Conservation (phyloP, 1,140 invertebrate species). For the Meloidogyne exigua region DNA sequence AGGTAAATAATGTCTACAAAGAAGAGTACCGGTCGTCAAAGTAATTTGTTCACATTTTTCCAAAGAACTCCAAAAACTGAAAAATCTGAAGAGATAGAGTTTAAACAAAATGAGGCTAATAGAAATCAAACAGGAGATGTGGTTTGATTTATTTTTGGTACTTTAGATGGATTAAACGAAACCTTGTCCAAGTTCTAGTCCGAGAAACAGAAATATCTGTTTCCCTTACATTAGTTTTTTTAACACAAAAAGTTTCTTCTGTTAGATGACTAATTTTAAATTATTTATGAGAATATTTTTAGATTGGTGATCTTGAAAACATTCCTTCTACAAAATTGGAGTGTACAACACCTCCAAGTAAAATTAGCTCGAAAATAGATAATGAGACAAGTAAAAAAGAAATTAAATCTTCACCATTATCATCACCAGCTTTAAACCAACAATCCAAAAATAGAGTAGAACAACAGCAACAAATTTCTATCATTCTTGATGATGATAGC, state of each 20-base stretch:
- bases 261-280: too few relatives aligned
- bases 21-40: slow-evolving; percentile 23
- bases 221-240: too few relatives aligned
- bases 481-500: slow-evolving; percentile 6
- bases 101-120: neutral
- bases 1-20: slow-evolving; percentile 8
- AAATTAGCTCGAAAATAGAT: neutral
- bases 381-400: neutral
- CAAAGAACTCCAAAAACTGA: slow-evolving; percentile 19
- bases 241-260: too few relatives aligned
- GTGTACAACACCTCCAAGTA: neutral
- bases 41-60: slow-evolving; percentile 37
- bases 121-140: neutral
- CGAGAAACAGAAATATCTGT: too few relatives aligned
- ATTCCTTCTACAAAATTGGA: neutral
- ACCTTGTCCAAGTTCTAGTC: too few relatives aligned
- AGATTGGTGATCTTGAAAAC: slow-evolving; percentile 1
- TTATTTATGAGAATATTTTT: too few relatives aligned
- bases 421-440: neutral
- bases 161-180: too few relatives aligned
- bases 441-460: neutral
- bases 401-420: neutral
- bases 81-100: neutral
- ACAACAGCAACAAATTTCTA: slow-evolving; percentile 1
- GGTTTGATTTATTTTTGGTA: neutral